Evolutionary conservation across 2,797 vertebrate genomes (phyloP).

Genomic region (Melanotaenia boesemani): DNA sequence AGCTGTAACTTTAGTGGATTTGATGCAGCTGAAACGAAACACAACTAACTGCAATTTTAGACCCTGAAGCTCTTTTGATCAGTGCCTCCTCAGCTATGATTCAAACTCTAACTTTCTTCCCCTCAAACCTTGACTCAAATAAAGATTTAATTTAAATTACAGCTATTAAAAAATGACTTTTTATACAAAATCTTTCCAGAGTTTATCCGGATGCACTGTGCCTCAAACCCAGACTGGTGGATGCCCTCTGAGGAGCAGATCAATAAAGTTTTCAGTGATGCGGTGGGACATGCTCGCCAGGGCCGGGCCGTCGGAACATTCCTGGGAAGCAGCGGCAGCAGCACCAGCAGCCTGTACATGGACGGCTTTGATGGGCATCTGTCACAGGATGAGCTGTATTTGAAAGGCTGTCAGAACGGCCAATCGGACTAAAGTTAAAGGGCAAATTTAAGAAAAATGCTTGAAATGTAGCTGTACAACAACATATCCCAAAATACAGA

Average conservation of each 20-base stretch:
- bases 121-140: neutral
- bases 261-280: conserved; percentile 99
- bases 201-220: conserved; percentile 99
- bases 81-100: neutral
- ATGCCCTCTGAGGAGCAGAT: conserved; percentile 99
- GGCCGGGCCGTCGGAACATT: conserved; percentile 96
- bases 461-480: conserved; percentile 68
- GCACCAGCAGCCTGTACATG: conserved; percentile 90
- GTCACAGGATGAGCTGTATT: conserved; percentile 93
- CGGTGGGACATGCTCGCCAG: conserved; percentile 96
- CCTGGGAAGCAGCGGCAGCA: conserved; percentile 78
- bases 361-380: conserved; percentile 91
- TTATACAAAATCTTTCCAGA: conserved; percentile 78
- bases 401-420: conserved; percentile 90
- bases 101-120: neutral
- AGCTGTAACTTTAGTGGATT: neutral
- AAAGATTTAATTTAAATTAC: neutral
- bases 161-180: neutral
- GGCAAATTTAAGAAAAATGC: conserved; percentile 22
- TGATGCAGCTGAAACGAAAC: neutral
- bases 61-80: neutral
- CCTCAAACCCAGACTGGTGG: conserved; percentile 99
- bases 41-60: neutral
- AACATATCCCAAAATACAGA: conserved; percentile 65
- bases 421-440: conserved; percentile 86